Percentiles rank a stretch among this genome's conserved stretches.
phyloP scores from a whole-genome alignment of 2,888 invertebrate genomes.

The Noctuana brunneofusca region DNA sequence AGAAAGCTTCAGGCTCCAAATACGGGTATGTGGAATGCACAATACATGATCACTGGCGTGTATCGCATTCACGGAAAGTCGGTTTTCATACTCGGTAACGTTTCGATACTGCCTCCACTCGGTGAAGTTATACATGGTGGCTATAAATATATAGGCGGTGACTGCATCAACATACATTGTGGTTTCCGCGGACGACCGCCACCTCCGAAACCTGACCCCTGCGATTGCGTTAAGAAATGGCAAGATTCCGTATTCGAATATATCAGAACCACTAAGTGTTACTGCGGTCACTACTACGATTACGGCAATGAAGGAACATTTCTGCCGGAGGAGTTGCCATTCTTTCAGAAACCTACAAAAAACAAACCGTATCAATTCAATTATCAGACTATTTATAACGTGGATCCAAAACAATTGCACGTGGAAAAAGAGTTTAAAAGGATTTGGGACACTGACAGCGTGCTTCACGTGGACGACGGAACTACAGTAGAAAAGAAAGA shows the following conservation, averaged over 20 bases:
- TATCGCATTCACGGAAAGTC: slow-evolving; percentile 54
- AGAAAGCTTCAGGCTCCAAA: slow-evolving; percentile 56
- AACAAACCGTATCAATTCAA: slow-evolving; percentile 55
- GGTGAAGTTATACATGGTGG: slow-evolving; percentile 74
- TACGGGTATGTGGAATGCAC: slow-evolving; percentile 58
- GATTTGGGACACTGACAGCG: slow-evolving; percentile 69
- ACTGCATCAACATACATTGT: slow-evolving; percentile 59
- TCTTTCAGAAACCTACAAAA: slow-evolving; percentile 61
- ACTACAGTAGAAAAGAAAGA: slow-evolving; percentile 44
- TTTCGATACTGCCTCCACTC: slow-evolving; percentile 54
- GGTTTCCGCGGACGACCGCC: slow-evolving; percentile 57
- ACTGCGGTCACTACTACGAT: slow-evolving; percentile 66
- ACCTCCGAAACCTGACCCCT: slow-evolving; percentile 51
- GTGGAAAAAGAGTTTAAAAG: slow-evolving; percentile 65
- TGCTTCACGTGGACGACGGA: slow-evolving; percentile 52
- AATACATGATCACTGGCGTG: slow-evolving; percentile 66
- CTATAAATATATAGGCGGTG: slow-evolving; percentile 47
- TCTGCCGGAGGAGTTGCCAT: slow-evolving; percentile 60
- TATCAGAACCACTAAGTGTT: slow-evolving; percentile 61
- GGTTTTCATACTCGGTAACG: slow-evolving; percentile 57
- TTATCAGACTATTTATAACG: slow-evolving; percentile 65
- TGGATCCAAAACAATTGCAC: slow-evolving; percentile 55
- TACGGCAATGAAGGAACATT: slow-evolving; percentile 63
- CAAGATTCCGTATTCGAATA: slow-evolving; percentile 57
- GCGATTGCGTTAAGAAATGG: slow-evolving; percentile 67